phyloP scores from a whole-genome alignment of 2,888 invertebrate genomes.

The Eulithis prunata region DNA sequence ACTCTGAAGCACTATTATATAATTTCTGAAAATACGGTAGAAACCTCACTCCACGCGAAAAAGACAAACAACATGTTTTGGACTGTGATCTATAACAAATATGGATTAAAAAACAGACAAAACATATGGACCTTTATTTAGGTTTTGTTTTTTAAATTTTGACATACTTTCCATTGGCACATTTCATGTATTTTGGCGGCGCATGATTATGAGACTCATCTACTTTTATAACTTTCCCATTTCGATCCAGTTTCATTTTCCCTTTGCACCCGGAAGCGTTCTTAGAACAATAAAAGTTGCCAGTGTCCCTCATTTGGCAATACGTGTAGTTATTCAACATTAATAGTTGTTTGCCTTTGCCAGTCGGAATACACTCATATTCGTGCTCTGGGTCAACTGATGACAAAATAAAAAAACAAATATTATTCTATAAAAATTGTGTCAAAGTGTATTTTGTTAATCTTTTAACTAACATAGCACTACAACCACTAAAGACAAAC shows the following conservation, averaged over 20 bases:
- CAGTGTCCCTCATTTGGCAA: conserved; percentile 38
- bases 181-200: conserved; percentile 48
- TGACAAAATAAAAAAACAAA: too few species aligned
- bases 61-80: too few species aligned
- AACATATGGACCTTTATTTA: too few species aligned
- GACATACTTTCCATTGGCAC: conserved; percentile 42
- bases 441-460: too few species aligned
- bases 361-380: conserved; percentile 29
- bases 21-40: too few species aligned
- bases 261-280: conserved; percentile 36
- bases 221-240: conserved; percentile 17
- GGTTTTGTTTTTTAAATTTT: background rate
- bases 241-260: conserved; percentile 32
- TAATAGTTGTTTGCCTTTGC: conserved; percentile 25
- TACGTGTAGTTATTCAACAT: conserved; percentile 51
- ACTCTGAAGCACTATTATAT: too few species aligned
- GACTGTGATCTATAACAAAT: too few species aligned
- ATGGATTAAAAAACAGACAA: too few species aligned
- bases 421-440: too few species aligned
- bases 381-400: conserved; percentile 5
- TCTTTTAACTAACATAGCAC: too few species aligned
- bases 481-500: too few species aligned
- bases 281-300: conserved; percentile 47
- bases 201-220: conserved; percentile 45
- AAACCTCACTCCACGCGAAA: too few species aligned